A percentile compares a stretch with the other conserved stretches of the same genome.
Conservation (phyloP, 2,113 vertebrate species). For the Tricholaema leucomelas region DNA sequence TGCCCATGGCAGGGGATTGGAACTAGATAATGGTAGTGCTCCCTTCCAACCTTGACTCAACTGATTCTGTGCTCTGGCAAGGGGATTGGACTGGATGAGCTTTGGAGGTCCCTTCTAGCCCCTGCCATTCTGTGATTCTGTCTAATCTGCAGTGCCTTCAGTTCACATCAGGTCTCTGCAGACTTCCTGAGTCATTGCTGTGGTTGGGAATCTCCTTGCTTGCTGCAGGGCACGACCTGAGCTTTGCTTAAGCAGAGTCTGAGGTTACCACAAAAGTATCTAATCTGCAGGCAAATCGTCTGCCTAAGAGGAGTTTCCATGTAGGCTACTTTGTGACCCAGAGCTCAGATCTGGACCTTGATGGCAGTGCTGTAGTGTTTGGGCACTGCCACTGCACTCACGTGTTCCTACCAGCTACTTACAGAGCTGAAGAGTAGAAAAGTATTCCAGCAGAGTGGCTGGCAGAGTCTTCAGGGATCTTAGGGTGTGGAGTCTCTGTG, state of each 20-base stretch:
- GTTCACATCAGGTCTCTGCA: background rate
- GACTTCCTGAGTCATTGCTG: background rate
- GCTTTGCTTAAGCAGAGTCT: background rate
- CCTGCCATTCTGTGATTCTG: no score
- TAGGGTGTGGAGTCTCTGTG: background rate
- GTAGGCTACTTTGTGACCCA: background rate
- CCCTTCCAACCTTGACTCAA: no score
- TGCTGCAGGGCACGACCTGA: background rate
- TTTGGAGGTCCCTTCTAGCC: no score
- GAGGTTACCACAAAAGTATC: background rate
- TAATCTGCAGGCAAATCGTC: background rate
- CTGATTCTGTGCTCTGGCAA: no score
- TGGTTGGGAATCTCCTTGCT: background rate
- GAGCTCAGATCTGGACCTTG: background rate
- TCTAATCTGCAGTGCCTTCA: accelerated
- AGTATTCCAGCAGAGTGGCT: background rate
- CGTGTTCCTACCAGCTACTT: background rate
- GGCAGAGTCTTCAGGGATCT: background rate
- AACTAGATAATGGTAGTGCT: no score
- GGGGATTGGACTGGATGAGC: no score
- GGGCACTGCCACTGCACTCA: background rate
- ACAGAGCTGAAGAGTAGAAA: background rate
- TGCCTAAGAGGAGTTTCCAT: background rate
- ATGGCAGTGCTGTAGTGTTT: background rate
- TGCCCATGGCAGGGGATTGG: no score